Evolutionary conservation across 1,140 invertebrate genomes (phyloP).

Genomic region (Lepidurus couesii): DNA sequence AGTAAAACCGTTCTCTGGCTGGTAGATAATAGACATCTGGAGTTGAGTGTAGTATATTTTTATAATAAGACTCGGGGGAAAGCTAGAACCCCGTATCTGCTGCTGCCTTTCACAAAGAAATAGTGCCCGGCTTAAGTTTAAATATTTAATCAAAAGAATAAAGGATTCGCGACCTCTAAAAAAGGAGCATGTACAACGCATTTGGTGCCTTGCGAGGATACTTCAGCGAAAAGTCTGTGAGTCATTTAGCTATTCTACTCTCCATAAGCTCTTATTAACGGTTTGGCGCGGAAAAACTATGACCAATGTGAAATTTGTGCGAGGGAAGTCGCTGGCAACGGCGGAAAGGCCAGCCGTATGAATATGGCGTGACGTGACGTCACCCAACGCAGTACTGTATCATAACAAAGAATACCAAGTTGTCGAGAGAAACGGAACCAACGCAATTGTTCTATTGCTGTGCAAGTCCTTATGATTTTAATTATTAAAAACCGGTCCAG

Average conservation of each 20-base stretch:
- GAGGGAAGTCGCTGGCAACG: neutral
- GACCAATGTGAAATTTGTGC: neutral
- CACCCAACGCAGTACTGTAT: neutral
- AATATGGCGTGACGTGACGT: conserved; percentile 17
- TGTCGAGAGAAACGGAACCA: neutral
- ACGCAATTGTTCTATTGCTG: neutral
- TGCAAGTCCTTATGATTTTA: neutral
- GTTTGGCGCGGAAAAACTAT: neutral
- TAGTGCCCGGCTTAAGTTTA: too few relatives aligned
- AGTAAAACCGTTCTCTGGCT: neutral
- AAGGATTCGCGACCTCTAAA: too few relatives aligned
- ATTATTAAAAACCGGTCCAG: neutral
- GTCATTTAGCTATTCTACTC: neutral
- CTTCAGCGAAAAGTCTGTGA: neutral
- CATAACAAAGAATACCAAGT: neutral
- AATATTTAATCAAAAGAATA: too few relatives aligned
- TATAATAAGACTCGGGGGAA: neutral
- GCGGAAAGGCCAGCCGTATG: neutral
- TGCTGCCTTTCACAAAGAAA: neutral
- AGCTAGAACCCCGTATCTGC: neutral
- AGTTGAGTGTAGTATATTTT: neutral
- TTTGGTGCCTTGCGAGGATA: neutral
- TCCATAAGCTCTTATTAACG: neutral
- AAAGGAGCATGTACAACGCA: neutral
- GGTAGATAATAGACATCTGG: neutral